Evolutionary conservation across 2,113 vertebrate genomes (phyloP).

Genomic region (Toxotes chatareus): DNA sequence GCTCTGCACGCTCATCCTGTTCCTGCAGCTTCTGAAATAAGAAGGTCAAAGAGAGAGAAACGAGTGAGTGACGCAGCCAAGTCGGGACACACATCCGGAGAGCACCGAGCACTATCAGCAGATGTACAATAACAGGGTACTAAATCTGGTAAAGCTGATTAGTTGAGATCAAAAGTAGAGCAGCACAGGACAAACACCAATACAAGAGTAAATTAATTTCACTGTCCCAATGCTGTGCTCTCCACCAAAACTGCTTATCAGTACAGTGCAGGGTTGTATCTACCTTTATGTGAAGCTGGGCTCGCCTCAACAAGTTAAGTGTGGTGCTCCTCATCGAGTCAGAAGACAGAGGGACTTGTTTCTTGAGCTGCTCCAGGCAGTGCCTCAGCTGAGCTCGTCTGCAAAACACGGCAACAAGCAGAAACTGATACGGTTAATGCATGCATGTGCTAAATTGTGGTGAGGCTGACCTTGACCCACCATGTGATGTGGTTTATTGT

Average conservation of each 20-base stretch:
- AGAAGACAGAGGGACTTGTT: constrained; percentile 89
- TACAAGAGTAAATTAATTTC: neutral
- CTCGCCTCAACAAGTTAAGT: constrained; percentile 90
- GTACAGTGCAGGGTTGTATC: neutral
- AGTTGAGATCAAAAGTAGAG: neutral
- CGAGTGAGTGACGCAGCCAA: neutral
- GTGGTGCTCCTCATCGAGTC: constrained; percentile 90
- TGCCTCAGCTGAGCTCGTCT: constrained; percentile 93
- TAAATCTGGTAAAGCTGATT: neutral
- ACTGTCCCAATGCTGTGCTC: neutral
- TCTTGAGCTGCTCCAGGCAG: constrained; percentile 92
- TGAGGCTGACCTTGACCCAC: neutral
- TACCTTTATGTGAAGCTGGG: constrained; percentile 94
- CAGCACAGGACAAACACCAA: neutral
- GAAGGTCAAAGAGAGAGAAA: neutral
- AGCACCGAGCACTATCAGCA: neutral
- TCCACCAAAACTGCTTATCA: neutral
- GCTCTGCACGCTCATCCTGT: constrained; percentile 88
- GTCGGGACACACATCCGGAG: neutral
- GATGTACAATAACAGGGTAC: neutral
- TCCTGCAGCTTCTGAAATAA: constrained; percentile 89
- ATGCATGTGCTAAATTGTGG: neutral
- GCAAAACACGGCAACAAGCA: neutral
- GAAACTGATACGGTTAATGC: neutral
- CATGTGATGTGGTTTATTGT: no score